phyloP scores from a whole-genome alignment of 2,888 invertebrate genomes.

The Leucozona laternaria region DNA sequence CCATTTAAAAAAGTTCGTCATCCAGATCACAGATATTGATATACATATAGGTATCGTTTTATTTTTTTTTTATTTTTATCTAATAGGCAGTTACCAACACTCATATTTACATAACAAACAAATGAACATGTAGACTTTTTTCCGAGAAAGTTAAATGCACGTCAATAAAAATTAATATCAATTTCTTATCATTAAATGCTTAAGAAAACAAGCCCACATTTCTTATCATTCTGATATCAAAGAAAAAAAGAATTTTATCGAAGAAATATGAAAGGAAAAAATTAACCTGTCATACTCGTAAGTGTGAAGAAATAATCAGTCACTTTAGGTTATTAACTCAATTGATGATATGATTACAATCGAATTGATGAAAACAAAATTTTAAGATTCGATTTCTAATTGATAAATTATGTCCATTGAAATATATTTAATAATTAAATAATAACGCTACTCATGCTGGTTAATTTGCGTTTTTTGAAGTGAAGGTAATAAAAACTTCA shows the following conservation, averaged over 20 bases:
- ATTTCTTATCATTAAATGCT: conserved; percentile 34
- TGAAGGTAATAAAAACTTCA: not conserved
- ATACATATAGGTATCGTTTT: not conserved
- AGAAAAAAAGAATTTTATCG: not conserved
- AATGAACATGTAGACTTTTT: conserved; percentile 29
- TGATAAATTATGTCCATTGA: conserved; percentile 14
- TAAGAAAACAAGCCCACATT: conserved; percentile 46
- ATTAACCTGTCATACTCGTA: conserved; percentile 2
- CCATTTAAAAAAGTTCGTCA: conserved; percentile 26
- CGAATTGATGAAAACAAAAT: not conserved
- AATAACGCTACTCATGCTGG: not conserved
- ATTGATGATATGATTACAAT: conserved; percentile 27
- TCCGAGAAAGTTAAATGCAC: conserved; percentile 39
- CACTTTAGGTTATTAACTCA: conserved; percentile 36
- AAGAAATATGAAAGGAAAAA: conserved; percentile 8
- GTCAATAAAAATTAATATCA: conserved; percentile 30
- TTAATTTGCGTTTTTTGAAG: not conserved
- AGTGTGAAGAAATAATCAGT: conserved; percentile 16
- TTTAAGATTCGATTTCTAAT: conserved; percentile 1
- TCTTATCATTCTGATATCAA: conserved; percentile 4
- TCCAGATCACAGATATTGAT: conserved; percentile 5
- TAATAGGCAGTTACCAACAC: not conserved
- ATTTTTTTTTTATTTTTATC: not conserved
- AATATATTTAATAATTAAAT: not conserved
- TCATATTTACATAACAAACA: conserved; percentile 60